Evolutionary conservation across 2,888 invertebrate genomes (phyloP).

Genomic region (Diplolepis rosae): DNA sequence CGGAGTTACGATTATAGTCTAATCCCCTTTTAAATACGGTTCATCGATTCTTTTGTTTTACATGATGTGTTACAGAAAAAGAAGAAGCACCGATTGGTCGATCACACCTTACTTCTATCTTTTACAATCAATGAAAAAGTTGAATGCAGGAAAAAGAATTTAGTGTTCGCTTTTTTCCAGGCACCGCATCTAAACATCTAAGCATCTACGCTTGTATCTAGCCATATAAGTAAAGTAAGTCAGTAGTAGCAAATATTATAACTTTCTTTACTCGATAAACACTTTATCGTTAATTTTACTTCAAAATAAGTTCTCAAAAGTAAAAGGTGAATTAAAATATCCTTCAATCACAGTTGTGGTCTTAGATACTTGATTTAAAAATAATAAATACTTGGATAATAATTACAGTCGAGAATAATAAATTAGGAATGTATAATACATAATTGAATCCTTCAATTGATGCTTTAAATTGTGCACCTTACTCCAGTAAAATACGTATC

Average conservation of each 20-base stretch:
- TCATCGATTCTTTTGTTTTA: constrained; percentile 14
- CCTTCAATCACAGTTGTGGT: constrained; percentile 28
- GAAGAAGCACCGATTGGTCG: constrained; percentile 6
- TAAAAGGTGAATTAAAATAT: neutral
- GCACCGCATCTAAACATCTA: no score
- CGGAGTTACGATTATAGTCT: neutral
- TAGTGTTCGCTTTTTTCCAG: constrained; percentile 14
- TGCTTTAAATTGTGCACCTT: neutral
- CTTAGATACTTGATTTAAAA: constrained; percentile 12
- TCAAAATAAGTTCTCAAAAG: neutral
- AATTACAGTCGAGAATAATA: constrained; percentile 9
- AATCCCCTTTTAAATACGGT: constrained; percentile 9
- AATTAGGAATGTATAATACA: constrained; percentile 5
- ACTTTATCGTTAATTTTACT: neutral
- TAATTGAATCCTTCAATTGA: neutral
- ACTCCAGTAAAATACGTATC: constrained; percentile 2
- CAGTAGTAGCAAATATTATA: neutral
- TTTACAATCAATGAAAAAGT: constrained; percentile 21
- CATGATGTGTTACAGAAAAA: constrained; percentile 21
- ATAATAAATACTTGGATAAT: neutral
- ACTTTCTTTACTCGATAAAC: constrained; percentile 4
- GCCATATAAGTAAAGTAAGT: constrained; percentile 6
- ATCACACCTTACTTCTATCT: constrained; percentile 9
- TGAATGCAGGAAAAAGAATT: constrained; percentile 8
- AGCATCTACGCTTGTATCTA: neutral